Conservation (phyloP, 1,140 invertebrate genomes). For the Aphaenogaster floridana region DNA sequence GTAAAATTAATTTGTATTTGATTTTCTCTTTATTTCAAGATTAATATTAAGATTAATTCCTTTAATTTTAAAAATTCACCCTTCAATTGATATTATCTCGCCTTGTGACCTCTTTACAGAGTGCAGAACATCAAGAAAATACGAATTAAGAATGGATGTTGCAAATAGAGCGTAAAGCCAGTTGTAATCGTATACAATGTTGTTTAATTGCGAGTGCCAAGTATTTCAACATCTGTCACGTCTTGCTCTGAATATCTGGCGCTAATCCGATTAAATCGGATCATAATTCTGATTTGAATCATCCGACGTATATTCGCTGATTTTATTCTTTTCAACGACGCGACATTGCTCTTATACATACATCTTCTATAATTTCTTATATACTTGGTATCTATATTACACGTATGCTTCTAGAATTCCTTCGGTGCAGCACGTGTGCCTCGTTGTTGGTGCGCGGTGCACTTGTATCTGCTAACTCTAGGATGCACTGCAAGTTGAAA, state of each 20-base stretch:
- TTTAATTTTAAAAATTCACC: not conserved
- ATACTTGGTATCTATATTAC: not conserved
- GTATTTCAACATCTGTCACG: slow-evolving; percentile 39
- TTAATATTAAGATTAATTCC: slow-evolving; percentile 3
- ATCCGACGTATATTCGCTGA: not conserved
- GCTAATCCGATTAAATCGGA: slow-evolving; percentile 19
- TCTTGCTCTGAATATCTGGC: not conserved
- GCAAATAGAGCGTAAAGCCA: not conserved
- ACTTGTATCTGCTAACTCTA: slow-evolving; percentile 21
- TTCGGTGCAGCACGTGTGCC: slow-evolving; percentile 36
- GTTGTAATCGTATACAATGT: not conserved
- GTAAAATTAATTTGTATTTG: not conserved
- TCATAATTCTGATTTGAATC: not conserved
- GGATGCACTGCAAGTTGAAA: slow-evolving; percentile 33
- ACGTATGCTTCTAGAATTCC: slow-evolving; percentile 9
- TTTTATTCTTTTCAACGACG: slow-evolving; percentile 25
- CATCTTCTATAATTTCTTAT: not conserved
- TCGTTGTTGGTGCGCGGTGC: slow-evolving; percentile 48
- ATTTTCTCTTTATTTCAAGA: not conserved
- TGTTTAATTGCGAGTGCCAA: slow-evolving; percentile 23
- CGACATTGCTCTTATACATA: not conserved
- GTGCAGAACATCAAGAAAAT: slow-evolving; percentile 41
- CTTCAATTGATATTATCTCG: slow-evolving; percentile 10
- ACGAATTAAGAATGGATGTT: not conserved
- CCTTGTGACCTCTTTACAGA: slow-evolving; percentile 2